Conservation (phyloP, 2,797 vertebrate species). For the Rhinatrema bivittatum region DNA sequence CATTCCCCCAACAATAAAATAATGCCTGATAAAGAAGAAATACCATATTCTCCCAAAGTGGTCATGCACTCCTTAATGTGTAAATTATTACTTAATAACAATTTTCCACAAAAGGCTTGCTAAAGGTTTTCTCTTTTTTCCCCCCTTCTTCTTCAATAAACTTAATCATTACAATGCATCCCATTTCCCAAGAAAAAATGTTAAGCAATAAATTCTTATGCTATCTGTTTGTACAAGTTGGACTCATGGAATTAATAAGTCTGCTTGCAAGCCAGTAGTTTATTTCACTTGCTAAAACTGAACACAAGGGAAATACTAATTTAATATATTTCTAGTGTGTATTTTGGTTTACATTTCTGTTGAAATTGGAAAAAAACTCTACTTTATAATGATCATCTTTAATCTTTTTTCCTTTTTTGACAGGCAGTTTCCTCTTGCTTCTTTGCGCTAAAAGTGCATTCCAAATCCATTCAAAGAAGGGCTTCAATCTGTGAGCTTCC, state of each 20-base stretch:
- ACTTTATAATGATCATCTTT: constrained; percentile 16
- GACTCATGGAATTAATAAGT: constrained; percentile 29
- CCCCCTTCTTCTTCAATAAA: constrained; percentile 19
- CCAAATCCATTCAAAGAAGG: no score
- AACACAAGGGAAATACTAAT: constrained; percentile 26
- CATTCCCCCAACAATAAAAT: no score
- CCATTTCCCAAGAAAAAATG: constrained; percentile 35
- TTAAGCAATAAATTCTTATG: constrained; percentile 35
- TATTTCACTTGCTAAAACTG: constrained; percentile 30
- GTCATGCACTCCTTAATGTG: no score
- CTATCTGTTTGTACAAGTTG: constrained; percentile 33
- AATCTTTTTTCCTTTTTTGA: no score
- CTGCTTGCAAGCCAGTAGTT: constrained; percentile 21
- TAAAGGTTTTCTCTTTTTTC: no score
- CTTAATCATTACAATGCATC: constrained; percentile 35
- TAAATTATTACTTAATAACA: no score
- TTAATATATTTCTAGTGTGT: constrained; percentile 17
- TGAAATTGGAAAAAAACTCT: constrained; percentile 19
- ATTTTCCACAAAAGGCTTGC: constrained; percentile 29
- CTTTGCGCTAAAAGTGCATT: no score
- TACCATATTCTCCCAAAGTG: neutral
- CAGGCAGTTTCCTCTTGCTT: no score
- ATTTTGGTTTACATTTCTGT: constrained; percentile 22
- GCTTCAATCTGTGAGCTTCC: no score
- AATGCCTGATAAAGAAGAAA: constrained; percentile 5